Evolutionary conservation across 2,888 invertebrate genomes (phyloP).

Genomic region (Polyploca ridens): DNA sequence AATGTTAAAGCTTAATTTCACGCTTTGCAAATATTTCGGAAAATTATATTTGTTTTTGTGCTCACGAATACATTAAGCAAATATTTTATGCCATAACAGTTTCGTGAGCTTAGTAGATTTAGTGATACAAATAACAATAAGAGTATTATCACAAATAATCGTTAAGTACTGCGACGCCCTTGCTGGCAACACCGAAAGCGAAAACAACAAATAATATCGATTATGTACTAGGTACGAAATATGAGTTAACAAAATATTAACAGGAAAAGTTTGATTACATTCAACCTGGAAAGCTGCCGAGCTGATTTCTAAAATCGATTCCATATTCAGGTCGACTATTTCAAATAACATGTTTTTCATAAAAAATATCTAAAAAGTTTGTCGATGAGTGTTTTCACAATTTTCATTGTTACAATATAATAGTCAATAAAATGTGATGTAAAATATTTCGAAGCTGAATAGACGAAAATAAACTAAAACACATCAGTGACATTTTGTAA

Average conservation of each 20-base stretch:
- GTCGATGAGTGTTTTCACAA: too few relatives aligned
- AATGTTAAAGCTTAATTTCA: too few relatives aligned
- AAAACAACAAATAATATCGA: constrained; percentile 7
- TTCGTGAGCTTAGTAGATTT: not conserved
- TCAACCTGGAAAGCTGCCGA: not conserved
- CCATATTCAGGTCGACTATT: not conserved
- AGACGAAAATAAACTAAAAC: too few relatives aligned
- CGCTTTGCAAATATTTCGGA: too few relatives aligned
- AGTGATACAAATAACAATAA: not conserved
- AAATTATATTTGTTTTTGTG: too few relatives aligned
- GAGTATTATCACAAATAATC: not conserved
- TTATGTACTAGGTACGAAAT: not conserved
- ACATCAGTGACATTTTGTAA: too few relatives aligned
- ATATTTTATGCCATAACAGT: not conserved
- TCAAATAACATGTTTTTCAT: not conserved
- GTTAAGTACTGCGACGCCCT: not conserved
- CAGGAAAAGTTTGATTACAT: constrained; percentile 11
- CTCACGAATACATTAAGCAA: not conserved
- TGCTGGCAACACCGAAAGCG: not conserved
- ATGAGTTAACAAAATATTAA: constrained; percentile 3
- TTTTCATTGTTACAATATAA: too few relatives aligned
- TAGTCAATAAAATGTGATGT: too few relatives aligned
- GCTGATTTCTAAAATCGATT: constrained; percentile 1
- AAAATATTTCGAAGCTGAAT: too few relatives aligned
- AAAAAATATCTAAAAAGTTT: not conserved